Evolutionary conservation across 2,888 invertebrate genomes (phyloP), one percentile per base, ranked within the genome.

Genomic region (Cerastis leucographa): DNA sequence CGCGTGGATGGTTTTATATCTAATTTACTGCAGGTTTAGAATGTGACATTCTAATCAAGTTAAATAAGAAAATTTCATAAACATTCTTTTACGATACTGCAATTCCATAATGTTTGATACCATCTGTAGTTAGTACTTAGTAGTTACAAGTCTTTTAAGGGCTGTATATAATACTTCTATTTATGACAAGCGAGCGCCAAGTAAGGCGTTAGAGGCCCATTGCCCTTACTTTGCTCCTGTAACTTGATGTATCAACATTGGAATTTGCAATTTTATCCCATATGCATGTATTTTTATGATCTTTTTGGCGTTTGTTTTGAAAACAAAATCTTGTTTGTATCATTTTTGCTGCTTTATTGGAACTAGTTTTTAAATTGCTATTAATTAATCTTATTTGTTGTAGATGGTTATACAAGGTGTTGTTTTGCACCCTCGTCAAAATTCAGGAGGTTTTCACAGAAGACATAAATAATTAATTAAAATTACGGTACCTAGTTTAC

Each of bases 191-290:
- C 17, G 5, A 9, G 17, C 49, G 17, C 80, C 84, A 51, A 61
- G 69, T 51, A 83, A 80, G 84, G 82, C 22, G 35, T 83, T 80
- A 82, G 42, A 35, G 46, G 71, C 5, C 19, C 69, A 66, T 83
- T 56, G 68, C 74, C 46, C 46, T 56, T 42, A 67, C 9, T 14
- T 35, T 22, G 54, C 29, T 61, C 42, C 2, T 65, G 61, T 74
- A 71, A 69, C 68, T 49, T 74, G 42, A 62, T 71, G 44, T 25
- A 54, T 35, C 51, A 14, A 71, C 71, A 65, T 44, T 56, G 49
- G 61, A 66, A 82, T 79, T 72, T 49, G 69, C 65, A 82, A 83
- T 75, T 71, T 72, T n/a, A 75, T 69, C 4, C 44, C 49, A 35
- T 71, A 40, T 0, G 35, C 35, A 29, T 54, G 29, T 44, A 54